Evolutionary conservation across 1,140 invertebrate species (phyloP).

Genomic region (Anastrepha obliqua): DNA sequence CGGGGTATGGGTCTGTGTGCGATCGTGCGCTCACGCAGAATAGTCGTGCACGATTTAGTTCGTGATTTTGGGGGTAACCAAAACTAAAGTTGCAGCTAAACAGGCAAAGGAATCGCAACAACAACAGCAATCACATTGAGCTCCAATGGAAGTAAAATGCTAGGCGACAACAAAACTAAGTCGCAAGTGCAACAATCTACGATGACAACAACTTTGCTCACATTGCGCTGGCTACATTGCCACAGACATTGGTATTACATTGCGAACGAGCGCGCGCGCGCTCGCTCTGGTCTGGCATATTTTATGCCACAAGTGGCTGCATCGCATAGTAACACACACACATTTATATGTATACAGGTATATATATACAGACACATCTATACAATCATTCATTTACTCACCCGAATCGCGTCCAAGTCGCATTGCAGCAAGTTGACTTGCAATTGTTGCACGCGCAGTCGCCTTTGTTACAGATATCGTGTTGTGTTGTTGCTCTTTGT

Average conservation of each 20-base stretch:
- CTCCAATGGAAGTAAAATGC: not conserved
- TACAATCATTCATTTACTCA: conserved; percentile 40
- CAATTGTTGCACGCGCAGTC: conserved; percentile 30
- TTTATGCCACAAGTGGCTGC: not conserved
- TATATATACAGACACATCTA: not conserved
- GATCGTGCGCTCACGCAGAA: conserved; percentile 75
- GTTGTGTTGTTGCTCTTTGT: not conserved
- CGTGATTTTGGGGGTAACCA: conserved; percentile 69
- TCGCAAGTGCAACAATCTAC: conserved; percentile 12
- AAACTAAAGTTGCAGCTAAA: conserved; percentile 47
- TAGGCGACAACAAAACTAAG: conserved; percentile 15
- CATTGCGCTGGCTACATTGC: not conserved
- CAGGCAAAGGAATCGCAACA: conserved; percentile 30
- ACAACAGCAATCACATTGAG: not conserved
- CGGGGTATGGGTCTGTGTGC: not conserved
- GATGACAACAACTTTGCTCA: not conserved
- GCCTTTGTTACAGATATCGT: conserved; percentile 33
- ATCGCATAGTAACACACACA: not conserved
- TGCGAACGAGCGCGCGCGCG: not conserved
- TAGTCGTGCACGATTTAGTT: conserved; percentile 74
- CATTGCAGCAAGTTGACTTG: not conserved
- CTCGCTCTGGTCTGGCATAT: not conserved
- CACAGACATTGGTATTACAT: not conserved
- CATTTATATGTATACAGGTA: too few species aligned
- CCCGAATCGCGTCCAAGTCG: not conserved